Evolutionary conservation across 2,797 vertebrate genomes (phyloP).

Genomic region (Enteromius unitaeniatus): DNA sequence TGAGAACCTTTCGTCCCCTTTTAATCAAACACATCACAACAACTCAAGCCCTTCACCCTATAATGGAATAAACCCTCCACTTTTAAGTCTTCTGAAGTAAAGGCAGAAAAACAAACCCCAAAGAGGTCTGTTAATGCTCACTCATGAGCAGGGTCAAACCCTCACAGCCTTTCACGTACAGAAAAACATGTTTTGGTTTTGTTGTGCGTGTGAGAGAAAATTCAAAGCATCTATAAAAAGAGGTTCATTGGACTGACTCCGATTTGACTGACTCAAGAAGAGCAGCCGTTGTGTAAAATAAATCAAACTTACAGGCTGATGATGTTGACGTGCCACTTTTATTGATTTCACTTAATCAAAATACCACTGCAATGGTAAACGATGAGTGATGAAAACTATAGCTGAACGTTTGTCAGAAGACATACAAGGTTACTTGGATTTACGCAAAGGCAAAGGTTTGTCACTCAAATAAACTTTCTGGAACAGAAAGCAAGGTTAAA

Average conservation of each 20-base stretch:
- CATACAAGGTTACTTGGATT: neutral
- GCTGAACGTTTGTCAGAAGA: neutral
- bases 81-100: slow-evolving; percentile 29
- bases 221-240: neutral
- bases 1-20: slow-evolving; percentile 20
- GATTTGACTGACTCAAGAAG: slow-evolving; percentile 1
- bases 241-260: neutral
- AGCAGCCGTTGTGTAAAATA: neutral
- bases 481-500: neutral
- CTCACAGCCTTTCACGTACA: neutral
- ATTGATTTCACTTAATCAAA: neutral
- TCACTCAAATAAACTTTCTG: neutral
- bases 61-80: slow-evolving; percentile 10
- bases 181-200: slow-evolving; percentile 18
- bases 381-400: neutral
- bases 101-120: slow-evolving; percentile 22
- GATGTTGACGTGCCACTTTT: neutral
- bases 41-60: neutral
- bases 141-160: neutral
- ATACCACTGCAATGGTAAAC: neutral
- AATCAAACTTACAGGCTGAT: neutral
- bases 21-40: slow-evolving; percentile 41
- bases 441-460: neutral
- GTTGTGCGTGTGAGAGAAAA: neutral
- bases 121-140: slow-evolving; percentile 12